These are phyloP conservation scores for Toxostoma redivivum DNA, from an alignment of 2,113 vertebrate species.

Conservation along the genomic window DNA sequence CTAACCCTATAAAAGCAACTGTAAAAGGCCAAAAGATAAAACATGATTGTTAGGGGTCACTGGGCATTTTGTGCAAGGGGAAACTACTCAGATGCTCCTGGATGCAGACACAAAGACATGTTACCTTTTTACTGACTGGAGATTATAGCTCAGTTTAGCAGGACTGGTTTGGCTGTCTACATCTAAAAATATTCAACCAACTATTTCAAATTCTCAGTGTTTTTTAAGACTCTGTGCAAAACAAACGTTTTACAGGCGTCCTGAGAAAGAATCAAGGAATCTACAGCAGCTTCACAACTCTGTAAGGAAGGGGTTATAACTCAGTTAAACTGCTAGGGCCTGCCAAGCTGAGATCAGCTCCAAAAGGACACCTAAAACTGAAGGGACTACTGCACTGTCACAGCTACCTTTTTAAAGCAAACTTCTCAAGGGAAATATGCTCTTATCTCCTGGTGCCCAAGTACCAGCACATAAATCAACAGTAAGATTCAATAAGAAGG, in stretches of 20 bases:
- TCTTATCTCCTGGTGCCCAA: neutral
- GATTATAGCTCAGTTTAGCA: neutral
- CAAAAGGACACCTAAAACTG: neutral
- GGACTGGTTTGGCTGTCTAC: neutral
- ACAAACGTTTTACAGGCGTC: neutral
- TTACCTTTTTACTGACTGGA: neutral
- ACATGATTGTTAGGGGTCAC: neutral
- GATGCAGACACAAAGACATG: neutral
- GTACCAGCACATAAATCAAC: neutral
- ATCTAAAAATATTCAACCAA: neutral
- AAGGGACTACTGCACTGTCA: neutral
- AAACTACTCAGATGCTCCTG: neutral
- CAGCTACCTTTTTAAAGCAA: neutral
- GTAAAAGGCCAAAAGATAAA: slow-evolving; percentile 36
- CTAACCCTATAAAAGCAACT: slow-evolving; percentile 35
- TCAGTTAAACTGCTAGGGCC: neutral
- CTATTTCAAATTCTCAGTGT: neutral
- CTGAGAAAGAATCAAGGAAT: neutral
- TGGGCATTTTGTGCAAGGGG: neutral
- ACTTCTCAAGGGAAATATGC: neutral
- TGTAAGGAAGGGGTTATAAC: neutral
- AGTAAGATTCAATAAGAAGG: neutral
- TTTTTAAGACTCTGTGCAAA: neutral
- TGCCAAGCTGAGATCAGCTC: neutral
- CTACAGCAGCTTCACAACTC: neutral